Percentiles rank a stretch among this genome's conserved stretches.
These are phyloP conservation scores for Drosophila prosaltans DNA, from an alignment of 1,140 invertebrate species.

Conservation along the genomic window DNA sequence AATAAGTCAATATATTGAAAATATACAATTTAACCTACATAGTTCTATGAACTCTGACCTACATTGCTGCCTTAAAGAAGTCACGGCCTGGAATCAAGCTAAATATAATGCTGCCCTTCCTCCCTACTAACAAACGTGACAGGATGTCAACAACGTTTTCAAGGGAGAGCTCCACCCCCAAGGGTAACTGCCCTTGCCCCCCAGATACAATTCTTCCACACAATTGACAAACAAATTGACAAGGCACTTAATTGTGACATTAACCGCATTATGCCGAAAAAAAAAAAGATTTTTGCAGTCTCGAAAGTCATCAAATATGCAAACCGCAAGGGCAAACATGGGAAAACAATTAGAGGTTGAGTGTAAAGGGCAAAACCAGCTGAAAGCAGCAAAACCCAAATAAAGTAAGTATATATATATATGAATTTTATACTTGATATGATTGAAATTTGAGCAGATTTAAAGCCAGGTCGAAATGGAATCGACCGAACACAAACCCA, in stretches of 20 bases:
- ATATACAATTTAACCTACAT: slow-evolving; percentile 15
- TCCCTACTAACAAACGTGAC: neutral
- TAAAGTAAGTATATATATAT: neutral
- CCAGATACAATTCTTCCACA: slow-evolving; percentile 5
- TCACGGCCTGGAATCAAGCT: neutral
- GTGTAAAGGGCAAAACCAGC: neutral
- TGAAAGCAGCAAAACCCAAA: neutral
- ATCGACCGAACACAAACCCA: neutral
- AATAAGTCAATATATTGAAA: slow-evolving; percentile 5
- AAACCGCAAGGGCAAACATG: slow-evolving; percentile 53
- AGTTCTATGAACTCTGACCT: slow-evolving; percentile 48
- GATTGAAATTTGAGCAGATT: slow-evolving; percentile 54
- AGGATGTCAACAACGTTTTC: slow-evolving; percentile 17
- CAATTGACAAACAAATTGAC: slow-evolving; percentile 76
- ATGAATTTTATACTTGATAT: slow-evolving; percentile 37
- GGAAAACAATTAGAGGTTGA: slow-evolving; percentile 51
- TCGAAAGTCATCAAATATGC: slow-evolving; percentile 46
- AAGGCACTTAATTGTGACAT: slow-evolving; percentile 68
- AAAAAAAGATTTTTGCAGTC: slow-evolving; percentile 37
- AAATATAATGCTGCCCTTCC: neutral
- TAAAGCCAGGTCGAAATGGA: slow-evolving; percentile 27
- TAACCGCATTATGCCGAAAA: slow-evolving; percentile 32
- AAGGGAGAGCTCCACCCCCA: neutral
- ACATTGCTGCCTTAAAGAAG: slow-evolving; percentile 1
- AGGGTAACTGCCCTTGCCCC: neutral